These are phyloP conservation scores for Anoplolepis gracilipes DNA, from an alignment of 1,140 invertebrate genomes.

Conservation along the genomic window DNA sequence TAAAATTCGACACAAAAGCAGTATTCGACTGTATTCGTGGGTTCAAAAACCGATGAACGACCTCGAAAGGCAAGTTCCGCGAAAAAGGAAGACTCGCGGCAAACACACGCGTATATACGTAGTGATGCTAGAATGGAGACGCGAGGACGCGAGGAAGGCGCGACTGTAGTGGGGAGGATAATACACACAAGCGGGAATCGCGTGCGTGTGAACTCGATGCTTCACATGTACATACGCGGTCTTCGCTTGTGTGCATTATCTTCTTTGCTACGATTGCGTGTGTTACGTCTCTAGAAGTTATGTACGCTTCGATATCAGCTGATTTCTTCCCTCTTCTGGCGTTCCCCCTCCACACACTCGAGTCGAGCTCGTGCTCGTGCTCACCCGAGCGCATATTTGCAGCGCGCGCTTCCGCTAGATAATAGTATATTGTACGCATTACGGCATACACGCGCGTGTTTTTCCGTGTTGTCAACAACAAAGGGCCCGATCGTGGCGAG, in stretches of 20 bases:
- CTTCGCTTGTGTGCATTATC: too few relatives aligned
- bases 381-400: background rate
- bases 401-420: conserved; percentile 58
- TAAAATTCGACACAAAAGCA: too few relatives aligned
- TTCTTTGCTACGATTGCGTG: too few relatives aligned
- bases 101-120: too few relatives aligned
- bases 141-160: too few relatives aligned
- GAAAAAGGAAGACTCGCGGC: background rate
- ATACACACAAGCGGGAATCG: too few relatives aligned
- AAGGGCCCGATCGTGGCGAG: conserved; percentile 27
- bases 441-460: conserved; percentile 25
- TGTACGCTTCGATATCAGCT: conserved; percentile 64
- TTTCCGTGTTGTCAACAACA: conserved; percentile 58
- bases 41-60: background rate
- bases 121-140: too few relatives aligned
- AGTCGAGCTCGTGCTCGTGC: too few relatives aligned
- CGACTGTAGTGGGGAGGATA: too few relatives aligned
- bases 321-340: conserved; percentile 58
- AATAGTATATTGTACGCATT: conserved; percentile 59
- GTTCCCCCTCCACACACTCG: background rate
- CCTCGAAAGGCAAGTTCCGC: background rate
- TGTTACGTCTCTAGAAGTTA: conserved; percentile 45
- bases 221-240: too few relatives aligned
- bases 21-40: too few relatives aligned
- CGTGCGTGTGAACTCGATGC: too few relatives aligned